Conservation (phyloP, 2,113 vertebrate genomes). For the Cheirogaleus medius region DNA sequence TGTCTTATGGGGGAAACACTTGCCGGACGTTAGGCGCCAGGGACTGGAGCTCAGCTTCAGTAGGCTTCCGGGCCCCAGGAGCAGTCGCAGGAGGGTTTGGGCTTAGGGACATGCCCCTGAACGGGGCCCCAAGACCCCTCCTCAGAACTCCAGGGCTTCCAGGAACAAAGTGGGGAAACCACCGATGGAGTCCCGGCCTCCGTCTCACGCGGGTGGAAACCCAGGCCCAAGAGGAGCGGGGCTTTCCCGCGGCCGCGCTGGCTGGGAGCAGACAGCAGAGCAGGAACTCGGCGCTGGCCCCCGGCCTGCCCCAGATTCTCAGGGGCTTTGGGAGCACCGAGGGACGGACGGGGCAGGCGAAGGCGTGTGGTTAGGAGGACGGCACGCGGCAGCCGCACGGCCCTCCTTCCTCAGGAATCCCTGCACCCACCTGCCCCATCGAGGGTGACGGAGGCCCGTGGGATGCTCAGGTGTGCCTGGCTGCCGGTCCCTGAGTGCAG, state of each 20-base stretch:
- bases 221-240: neutral
- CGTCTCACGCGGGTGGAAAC: neutral
- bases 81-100: neutral
- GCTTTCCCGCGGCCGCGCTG: too few species aligned
- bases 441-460: neutral
- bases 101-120: neutral
- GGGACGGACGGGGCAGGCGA: too few species aligned
- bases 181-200: neutral
- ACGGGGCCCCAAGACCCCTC: neutral
- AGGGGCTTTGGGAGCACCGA: neutral
- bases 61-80: neutral
- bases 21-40: neutral
- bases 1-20: neutral
- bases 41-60: neutral
- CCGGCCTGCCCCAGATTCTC: neutral
- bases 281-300: neutral
- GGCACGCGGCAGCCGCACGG: fast-evolving
- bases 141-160: neutral
- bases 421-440: neutral
- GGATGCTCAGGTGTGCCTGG: neutral
- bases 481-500: fast-evolving
- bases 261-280: neutral
- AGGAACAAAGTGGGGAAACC: neutral
- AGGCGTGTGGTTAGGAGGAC: neutral
- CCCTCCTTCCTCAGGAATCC: neutral